These are phyloP conservation scores for Drosophila lacicola DNA, from an alignment of 2,888 invertebrate genomes.

Conservation along the genomic window DNA sequence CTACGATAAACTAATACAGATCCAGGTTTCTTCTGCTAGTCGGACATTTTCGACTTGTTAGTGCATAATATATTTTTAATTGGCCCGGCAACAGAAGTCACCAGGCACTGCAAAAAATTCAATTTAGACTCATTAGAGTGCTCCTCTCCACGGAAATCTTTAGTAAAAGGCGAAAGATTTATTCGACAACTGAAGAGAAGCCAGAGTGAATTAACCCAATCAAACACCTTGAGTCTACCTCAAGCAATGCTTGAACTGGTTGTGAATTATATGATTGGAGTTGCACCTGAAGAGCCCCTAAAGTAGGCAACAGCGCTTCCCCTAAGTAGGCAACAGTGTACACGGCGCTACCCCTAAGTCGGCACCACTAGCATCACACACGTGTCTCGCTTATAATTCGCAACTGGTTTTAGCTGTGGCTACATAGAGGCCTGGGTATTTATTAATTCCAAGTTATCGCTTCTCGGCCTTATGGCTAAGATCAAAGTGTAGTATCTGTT, in stretches of 20 bases:
- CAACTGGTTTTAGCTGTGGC: slow-evolving; percentile 10
- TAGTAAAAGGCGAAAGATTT: slow-evolving; percentile 54
- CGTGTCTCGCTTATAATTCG: slow-evolving; percentile 15
- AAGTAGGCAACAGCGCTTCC: slow-evolving; percentile 3
- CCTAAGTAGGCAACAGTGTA: not conserved
- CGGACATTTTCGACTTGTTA: too few relatives aligned
- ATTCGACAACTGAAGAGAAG: slow-evolving; percentile 50
- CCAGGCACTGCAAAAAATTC: slow-evolving; percentile 28
- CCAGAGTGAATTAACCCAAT: not conserved
- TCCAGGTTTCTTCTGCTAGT: too few relatives aligned
- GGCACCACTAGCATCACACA: not conserved
- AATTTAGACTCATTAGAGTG: slow-evolving; percentile 43
- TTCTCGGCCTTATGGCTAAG: slow-evolving; percentile 87
- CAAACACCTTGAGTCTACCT: not conserved
- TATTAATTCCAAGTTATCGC: slow-evolving; percentile 41
- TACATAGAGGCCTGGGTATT: not conserved
- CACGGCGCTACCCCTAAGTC: not conserved
- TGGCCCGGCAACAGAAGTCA: slow-evolving; percentile 20
- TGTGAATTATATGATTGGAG: slow-evolving; percentile 5
- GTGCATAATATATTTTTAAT: slow-evolving; percentile 14
- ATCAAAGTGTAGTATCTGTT: slow-evolving; percentile 89
- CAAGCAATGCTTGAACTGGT: not conserved
- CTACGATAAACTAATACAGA: too few relatives aligned
- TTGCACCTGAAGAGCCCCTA: not conserved
- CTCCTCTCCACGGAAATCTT: slow-evolving; percentile 52